These are phyloP conservation scores for Tychaedon coryphoeus DNA, from an alignment of 2,113 vertebrate species.

Conservation along the genomic window DNA sequence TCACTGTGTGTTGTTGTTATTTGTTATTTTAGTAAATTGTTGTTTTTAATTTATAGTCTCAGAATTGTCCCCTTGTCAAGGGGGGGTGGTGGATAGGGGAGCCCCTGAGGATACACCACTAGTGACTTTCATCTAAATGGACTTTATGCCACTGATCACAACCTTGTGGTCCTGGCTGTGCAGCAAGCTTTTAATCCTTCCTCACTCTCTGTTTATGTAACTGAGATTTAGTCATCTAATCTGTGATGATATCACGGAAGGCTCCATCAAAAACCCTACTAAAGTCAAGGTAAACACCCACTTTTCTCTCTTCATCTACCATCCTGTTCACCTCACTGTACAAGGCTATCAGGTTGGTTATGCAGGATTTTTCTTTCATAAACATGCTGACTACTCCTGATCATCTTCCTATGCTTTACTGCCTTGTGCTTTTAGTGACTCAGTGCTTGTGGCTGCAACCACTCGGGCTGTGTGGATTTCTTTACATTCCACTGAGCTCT, in stretches of 20 bases:
- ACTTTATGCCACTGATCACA: not conserved
- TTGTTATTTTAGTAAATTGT: not conserved
- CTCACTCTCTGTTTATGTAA: not conserved
- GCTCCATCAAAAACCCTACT: not conserved
- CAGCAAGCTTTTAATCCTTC: not conserved
- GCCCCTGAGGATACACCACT: not conserved
- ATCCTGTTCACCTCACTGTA: not conserved
- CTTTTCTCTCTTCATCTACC: not conserved
- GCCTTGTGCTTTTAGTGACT: not conserved
- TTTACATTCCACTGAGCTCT: not conserved
- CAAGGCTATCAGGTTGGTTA: not conserved
- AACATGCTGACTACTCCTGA: not conserved
- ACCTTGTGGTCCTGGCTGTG: not conserved
- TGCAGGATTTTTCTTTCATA: not conserved
- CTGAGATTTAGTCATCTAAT: not conserved
- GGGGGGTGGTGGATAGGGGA: not conserved
- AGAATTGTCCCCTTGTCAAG: not conserved
- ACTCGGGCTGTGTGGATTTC: not conserved
- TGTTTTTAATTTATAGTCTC: not conserved
- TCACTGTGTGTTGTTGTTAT: not conserved
- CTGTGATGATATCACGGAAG: not conserved
- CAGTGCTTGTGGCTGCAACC: not conserved
- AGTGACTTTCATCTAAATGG: not conserved
- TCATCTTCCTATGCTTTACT: not conserved
- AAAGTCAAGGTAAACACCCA: not conserved